Conservation (phyloP, 2,797 vertebrate species). For the Sebastes oblongus region DNA sequence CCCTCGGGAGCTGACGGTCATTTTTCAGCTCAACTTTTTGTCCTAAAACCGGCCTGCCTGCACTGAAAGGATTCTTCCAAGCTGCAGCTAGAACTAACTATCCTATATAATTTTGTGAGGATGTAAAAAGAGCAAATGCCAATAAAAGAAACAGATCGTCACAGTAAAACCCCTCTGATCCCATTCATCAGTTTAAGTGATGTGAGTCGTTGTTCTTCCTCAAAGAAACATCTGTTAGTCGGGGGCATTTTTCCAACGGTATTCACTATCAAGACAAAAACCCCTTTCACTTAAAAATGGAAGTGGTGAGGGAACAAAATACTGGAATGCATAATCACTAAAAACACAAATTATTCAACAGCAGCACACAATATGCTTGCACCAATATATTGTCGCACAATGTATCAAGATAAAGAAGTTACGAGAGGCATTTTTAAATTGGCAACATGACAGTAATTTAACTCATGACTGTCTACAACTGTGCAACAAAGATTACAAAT, state of each 20-base stretch:
- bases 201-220: not conserved
- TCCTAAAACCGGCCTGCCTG: constrained; percentile 11
- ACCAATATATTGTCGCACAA: not conserved
- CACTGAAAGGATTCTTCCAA: not conserved
- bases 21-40: constrained; percentile 35
- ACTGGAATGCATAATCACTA: not conserved
- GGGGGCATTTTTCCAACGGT: too few relatives aligned
- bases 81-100: not conserved
- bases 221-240: constrained; percentile 3
- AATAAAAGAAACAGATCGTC: not conserved
- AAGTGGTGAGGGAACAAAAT: not conserved
- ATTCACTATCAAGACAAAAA: not conserved
- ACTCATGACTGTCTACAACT: not conserved
- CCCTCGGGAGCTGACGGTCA: constrained; percentile 46
- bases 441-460: not conserved
- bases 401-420: not conserved
- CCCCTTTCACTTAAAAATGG: not conserved
- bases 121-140: not conserved
- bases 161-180: not conserved
- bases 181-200: not conserved
- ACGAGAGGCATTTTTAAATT: not conserved
- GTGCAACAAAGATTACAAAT: not conserved
- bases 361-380: not conserved
- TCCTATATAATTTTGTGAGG: not conserved
- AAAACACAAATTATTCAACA: not conserved